These are phyloP conservation scores for Acipenser transmontanus DNA, from an alignment of 2,797 vertebrate genomes.

Conservation along the genomic window DNA sequence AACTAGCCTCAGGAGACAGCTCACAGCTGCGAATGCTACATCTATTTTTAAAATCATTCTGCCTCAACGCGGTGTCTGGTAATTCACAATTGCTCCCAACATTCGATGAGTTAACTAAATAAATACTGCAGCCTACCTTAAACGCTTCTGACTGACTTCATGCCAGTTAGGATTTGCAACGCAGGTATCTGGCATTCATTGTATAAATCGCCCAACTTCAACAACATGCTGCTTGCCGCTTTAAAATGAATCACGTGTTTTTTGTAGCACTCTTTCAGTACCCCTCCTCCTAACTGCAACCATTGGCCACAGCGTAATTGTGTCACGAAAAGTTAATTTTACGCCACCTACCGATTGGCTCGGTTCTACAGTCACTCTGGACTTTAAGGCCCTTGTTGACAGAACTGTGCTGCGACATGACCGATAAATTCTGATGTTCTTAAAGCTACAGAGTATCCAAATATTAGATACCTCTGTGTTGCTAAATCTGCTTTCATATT, in stretches of 20 bases:
- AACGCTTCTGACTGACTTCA: no score
- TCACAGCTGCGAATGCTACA: not conserved
- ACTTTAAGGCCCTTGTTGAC: slow-evolving; percentile 52
- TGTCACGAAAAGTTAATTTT: slow-evolving; percentile 33
- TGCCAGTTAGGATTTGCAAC: not conserved
- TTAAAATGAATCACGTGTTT: slow-evolving; percentile 46
- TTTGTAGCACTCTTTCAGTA: slow-evolving; percentile 26
- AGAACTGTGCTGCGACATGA: slow-evolving; percentile 62
- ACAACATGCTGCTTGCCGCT: slow-evolving; percentile 12
- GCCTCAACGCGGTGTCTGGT: not conserved
- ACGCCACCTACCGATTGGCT: slow-evolving; percentile 48
- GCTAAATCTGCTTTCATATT: no score
- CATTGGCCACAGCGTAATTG: slow-evolving; percentile 45
- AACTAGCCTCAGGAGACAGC: no score
- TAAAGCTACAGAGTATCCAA: slow-evolving; percentile 9
- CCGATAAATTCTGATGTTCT: slow-evolving; percentile 40
- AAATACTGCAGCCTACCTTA: no score
- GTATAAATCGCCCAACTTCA: slow-evolving; percentile 13
- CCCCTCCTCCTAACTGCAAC: slow-evolving; percentile 38
- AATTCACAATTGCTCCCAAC: not conserved
- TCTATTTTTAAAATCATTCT: not conserved
- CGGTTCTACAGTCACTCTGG: slow-evolving; percentile 48
- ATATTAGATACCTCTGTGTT: no score
- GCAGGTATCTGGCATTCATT: slow-evolving; percentile 14
- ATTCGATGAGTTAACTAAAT: no score